Base-by-base conservation (phyloP, 2,797 vertebrate genomes). In the Botia kubotai region DNA sequence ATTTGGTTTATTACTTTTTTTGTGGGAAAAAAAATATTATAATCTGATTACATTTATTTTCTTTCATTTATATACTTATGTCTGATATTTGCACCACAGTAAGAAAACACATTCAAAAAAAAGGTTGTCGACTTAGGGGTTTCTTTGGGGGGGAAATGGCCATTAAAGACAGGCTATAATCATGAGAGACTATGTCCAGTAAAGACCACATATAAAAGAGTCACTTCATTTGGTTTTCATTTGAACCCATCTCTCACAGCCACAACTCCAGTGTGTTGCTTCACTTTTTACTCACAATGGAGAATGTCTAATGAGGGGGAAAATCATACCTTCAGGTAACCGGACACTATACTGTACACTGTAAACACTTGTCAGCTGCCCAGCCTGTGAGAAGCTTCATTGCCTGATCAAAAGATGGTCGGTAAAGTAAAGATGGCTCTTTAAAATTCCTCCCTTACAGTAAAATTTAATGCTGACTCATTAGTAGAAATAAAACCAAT, bases 401-500 rank as follows among this genome's bases (percentile, higher is more conserved):
- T 90, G 93, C 89, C 90, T 93, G 93, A 95, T 95, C 93, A 95
- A 95, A 95, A 94, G 93, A 93, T 91, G 90, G 90, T 90, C 85
- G 86, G 88, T 29, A 29, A 29, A 29, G 29, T 29, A 29, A 29
- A 29, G 29, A 29, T 29, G 84, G 87, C 93, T 91, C 90, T 93
- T 95, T 94, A 94, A 95, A 93, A 95, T 95, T 95, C 94, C 93
- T 93, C 91, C 88, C 90, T 90, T 92, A 92, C 91, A 92, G 92
- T 95, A 93, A 95, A 95, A 91, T 93, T 92, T 94, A 94, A 89
- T 80, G 92, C 89, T 83, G 88, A 89, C 93, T 95, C 93, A 94
- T 95, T 95, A 95, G 94, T 80, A 89, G 89, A 92, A 93, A 94
- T 94, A 93, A 92, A 95, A 93, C 89, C 91, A 92, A 95, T 95